A percentile compares a stretch with the other conserved stretches of the same genome.
These are phyloP conservation scores for Strigops habroptila DNA, from an alignment of 2,113 vertebrate species.

Conservation along the genomic window DNA sequence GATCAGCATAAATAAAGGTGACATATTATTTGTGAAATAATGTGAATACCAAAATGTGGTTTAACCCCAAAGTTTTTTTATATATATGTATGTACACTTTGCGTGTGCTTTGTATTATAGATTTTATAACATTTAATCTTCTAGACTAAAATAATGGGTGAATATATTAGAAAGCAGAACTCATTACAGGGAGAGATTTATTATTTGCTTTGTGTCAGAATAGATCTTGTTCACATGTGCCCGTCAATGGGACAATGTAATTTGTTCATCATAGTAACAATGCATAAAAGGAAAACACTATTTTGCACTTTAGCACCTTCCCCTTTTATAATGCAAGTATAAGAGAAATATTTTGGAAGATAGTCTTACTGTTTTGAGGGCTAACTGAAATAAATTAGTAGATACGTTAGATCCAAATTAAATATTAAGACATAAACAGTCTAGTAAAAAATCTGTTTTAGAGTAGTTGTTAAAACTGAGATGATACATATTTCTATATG, in stretches of 20 bases:
- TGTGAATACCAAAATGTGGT: slow-evolving; percentile 60
- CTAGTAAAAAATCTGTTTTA: background rate
- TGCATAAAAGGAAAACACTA: background rate
- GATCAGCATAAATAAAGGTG: slow-evolving; percentile 70
- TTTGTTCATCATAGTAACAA: background rate
- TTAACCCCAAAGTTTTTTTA: slow-evolving; percentile 62
- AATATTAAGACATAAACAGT: background rate
- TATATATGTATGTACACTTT: background rate
- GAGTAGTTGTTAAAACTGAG: background rate
- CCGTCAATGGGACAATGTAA: slow-evolving; percentile 43
- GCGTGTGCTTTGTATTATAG: background rate
- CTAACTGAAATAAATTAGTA: background rate
- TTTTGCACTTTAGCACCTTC: slow-evolving; percentile 15
- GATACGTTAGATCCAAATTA: background rate
- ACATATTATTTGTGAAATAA: slow-evolving; percentile 75
- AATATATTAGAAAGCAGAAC: slow-evolving; percentile 75
- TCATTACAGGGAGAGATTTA: slow-evolving; percentile 70
- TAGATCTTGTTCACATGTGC: slow-evolving; percentile 65
- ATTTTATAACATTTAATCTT: slow-evolving; percentile 62
- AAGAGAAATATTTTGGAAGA: background rate
- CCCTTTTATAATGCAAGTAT: background rate
- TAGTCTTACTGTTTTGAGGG: background rate
- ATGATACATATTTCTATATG: background rate
- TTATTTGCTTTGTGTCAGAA: slow-evolving; percentile 74
- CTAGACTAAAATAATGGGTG: slow-evolving; percentile 69